Evolutionary conservation across 1,140 invertebrate species (phyloP).

Genomic region (Anastatus disparis): DNA sequence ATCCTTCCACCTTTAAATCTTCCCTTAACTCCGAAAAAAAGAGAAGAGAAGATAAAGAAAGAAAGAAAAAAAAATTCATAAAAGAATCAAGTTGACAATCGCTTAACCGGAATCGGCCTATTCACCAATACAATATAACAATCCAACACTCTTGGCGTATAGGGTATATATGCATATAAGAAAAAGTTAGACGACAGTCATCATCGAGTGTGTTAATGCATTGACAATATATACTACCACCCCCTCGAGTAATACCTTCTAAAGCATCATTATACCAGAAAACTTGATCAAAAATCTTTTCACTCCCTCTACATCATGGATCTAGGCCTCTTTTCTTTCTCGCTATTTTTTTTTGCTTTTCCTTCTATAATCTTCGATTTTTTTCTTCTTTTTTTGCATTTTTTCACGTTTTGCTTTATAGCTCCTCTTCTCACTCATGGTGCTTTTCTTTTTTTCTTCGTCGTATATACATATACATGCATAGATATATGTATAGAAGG

Average conservation of each 20-base stretch:
- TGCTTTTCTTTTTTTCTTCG: neutral
- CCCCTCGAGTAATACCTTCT: neutral
- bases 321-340: neutral
- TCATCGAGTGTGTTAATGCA: slow-evolving; percentile 8
- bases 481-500: no score
- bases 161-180: no score
- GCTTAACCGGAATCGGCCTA: slow-evolving; percentile 2
- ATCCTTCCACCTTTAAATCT: no score
- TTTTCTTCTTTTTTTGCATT: no score
- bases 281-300: no score
- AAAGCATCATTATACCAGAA: neutral
- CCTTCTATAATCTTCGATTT: no score
- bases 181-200: no score
- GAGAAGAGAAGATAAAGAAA: neutral
- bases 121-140: no score
- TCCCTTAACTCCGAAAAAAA: neutral
- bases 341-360: slow-evolving; percentile 4
- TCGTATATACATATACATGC: no score
- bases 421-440: no score
- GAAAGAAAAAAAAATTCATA: neutral
- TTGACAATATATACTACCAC: neutral
- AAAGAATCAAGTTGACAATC: neutral
- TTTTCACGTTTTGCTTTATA: slow-evolving; percentile 7
- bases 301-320: no score
- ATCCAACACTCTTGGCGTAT: neutral